phyloP scores from a whole-genome alignment of 2,888 invertebrate species.

The Dastarcus helophoroides region DNA sequence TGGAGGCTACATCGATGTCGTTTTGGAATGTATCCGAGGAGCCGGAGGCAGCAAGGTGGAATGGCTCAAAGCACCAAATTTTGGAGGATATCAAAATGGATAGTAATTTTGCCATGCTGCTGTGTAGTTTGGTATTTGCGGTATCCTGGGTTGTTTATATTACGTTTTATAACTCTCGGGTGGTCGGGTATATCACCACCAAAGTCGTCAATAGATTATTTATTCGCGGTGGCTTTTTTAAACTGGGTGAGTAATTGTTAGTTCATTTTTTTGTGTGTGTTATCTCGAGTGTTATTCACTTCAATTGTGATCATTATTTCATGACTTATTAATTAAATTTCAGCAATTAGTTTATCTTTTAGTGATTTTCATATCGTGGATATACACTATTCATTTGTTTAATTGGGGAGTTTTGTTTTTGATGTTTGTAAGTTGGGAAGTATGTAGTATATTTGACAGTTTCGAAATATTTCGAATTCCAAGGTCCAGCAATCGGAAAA shows the following conservation, averaged over 20 bases:
- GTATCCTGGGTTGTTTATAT: constrained; percentile 90
- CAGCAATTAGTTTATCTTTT: too few relatives aligned
- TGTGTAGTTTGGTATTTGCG: constrained; percentile 71
- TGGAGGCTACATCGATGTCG: neutral
- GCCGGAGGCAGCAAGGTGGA: constrained; percentile 24
- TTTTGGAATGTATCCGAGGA: constrained; percentile 17
- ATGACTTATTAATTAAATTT: too few relatives aligned
- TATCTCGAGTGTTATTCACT: too few relatives aligned
- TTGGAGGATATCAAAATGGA: constrained; percentile 65
- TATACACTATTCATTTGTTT: too few relatives aligned
- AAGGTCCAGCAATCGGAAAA: too few relatives aligned
- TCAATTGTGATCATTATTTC: too few relatives aligned
- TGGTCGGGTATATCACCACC: constrained; percentile 82
- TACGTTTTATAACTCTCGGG: constrained; percentile 87
- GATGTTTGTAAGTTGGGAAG: too few relatives aligned
- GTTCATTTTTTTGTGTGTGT: constrained; percentile 3
- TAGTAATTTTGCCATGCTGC: constrained; percentile 62
- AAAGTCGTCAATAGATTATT: constrained; percentile 79
- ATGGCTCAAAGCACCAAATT: constrained; percentile 19
- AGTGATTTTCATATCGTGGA: too few relatives aligned
- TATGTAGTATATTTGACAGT: too few relatives aligned
- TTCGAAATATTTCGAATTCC: too few relatives aligned
- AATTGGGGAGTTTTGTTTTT: too few relatives aligned
- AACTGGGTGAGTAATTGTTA: constrained; percentile 57
- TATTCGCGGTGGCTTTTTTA: constrained; percentile 75